Evolutionary conservation across 30 jellyfish, hydroid and myxozoan species (phyloP), one percentile per base, ranked within the genome.

Genomic region (Cassiopea xamachana): DNA sequence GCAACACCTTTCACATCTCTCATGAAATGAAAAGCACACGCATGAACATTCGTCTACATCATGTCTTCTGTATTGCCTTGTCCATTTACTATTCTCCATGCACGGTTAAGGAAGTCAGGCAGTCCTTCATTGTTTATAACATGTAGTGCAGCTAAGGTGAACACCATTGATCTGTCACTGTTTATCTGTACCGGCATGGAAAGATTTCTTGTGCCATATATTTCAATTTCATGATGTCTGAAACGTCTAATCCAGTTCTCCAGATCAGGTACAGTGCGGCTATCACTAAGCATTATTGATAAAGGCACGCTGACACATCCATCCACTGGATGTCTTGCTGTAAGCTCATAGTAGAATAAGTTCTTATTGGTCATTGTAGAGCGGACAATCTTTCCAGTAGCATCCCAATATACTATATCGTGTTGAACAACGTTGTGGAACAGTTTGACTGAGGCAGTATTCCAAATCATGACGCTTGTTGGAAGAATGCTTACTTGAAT

Each of bases 131-230:
- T 69, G 67, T 61, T 82, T 9, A 82, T 51, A 2, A 82, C 91
- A 43, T 82, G 79, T 60, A 82, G 82, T 1, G 85, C 91, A 17
- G 84, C 75, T 15, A 82, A 46, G 27, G 59, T 82, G 83, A 82
- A 58, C 16, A 82, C 91, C 91, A 82, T 58, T 1, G 89, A 60
- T 46, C 91, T 55, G 19, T 58, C 91, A 68, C 84, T 82, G 80
- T 82, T 82, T 68, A 82, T 58, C 51, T 82, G 85, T 1, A 82
- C 50, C 17, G 91, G 91, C 60, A 18, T 70, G 18, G 85, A 60
- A 73, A 82, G 73, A 48, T 82, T 82, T 12, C 75, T 69, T 67
- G 80, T 51, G 44, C 91, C 91, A 1, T 17, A 82, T 17, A 82
- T 12, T 61, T 51, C 39, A 1, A 60, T 82, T 82, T 82, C 91